Evolutionary conservation across 2,113 vertebrate genomes (phyloP), one percentile per base, ranked within the genome.

Genomic region (Psephotus haematonotus): DNA sequence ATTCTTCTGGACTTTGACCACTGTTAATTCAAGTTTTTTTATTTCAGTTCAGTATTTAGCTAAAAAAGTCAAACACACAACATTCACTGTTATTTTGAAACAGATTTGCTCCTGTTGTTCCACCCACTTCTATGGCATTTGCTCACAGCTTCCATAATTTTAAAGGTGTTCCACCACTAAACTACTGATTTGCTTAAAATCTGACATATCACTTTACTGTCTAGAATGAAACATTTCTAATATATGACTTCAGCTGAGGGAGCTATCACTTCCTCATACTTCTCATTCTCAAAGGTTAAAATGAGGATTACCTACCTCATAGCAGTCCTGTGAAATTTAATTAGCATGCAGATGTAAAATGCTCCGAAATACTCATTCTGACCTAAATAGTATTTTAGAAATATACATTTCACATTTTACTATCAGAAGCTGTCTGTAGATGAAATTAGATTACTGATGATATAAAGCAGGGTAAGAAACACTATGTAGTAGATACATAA

Each of bases 241-340:
- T 74, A 96, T 50, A 86, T 52, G 39, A 47, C 43, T 92, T 93
- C 71, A 81, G 23, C 52, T 81, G 43, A 88, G 79, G 43, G 33
- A 93, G 13, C 50, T 83, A 84, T 78, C 37, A 63, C 41, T 70
- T 93, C 44, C 82, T 93, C 60, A 15, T 90, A 85, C 71, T 90
- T 94, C 44, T 86, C 35, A 72, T 93, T 92, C 47, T 47, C 39
- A 88, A 92, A 95, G 86, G 82, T 96, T 93, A 92, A 92, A 90
- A 46, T 62, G 41, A 82, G 37, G 46, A 93, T 89, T 94, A 86
- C 41, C 80, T 85, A 76, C 47, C n/a, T 82, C 83, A 79, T 1
- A 89, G 60, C 31, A 95, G 17, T 75, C 68, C 77, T 84, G 39
- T 72, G 80, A 94, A 90, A 83, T 91, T 82, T 82, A 94, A 93